Evolutionary conservation across 2,888 invertebrate species (phyloP).

Genomic region (Blomia tropicalis): DNA sequence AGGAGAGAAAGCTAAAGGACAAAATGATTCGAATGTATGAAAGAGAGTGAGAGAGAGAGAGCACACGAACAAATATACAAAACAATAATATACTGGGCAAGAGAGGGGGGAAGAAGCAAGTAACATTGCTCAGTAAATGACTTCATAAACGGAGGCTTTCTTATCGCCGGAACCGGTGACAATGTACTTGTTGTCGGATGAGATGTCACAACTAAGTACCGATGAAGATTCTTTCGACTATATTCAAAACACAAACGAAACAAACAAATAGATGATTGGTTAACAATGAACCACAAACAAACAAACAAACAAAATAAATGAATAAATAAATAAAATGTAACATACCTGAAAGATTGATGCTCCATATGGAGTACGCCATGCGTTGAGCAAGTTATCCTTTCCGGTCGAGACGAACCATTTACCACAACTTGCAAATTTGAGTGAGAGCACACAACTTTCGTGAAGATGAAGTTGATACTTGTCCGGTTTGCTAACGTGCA

Average conservation of each 20-base stretch:
- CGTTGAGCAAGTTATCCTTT: conserved; percentile 81
- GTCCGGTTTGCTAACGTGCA: conserved; percentile 73
- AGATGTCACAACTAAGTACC: conserved; percentile 90
- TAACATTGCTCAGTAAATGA: conserved; percentile 52
- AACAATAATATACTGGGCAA: neutral
- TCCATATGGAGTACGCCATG: conserved; percentile 86
- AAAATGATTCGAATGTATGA: no score
- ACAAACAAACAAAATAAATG: conserved; percentile 23
- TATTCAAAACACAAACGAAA: no score
- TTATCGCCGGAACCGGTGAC: conserved; percentile 93
- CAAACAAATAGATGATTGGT: neutral
- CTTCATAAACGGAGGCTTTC: conserved; percentile 89
- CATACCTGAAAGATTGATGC: conserved; percentile 80
- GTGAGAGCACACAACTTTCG: conserved; percentile 83
- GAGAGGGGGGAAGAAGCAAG: neutral
- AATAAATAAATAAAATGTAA: conserved; percentile 16
- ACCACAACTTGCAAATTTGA: conserved; percentile 80
- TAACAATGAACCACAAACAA: conserved; percentile 5
- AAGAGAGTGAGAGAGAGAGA: neutral
- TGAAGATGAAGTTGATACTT: conserved; percentile 88
- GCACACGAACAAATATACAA: neutral
- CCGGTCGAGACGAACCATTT: conserved; percentile 93
- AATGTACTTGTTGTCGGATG: conserved; percentile 86
- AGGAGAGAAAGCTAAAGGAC: no score
- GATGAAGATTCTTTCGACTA: conserved; percentile 75